These are phyloP conservation scores for Hemiprocne comata DNA, from an alignment of 2,113 vertebrate genomes.

Conservation along the genomic window DNA sequence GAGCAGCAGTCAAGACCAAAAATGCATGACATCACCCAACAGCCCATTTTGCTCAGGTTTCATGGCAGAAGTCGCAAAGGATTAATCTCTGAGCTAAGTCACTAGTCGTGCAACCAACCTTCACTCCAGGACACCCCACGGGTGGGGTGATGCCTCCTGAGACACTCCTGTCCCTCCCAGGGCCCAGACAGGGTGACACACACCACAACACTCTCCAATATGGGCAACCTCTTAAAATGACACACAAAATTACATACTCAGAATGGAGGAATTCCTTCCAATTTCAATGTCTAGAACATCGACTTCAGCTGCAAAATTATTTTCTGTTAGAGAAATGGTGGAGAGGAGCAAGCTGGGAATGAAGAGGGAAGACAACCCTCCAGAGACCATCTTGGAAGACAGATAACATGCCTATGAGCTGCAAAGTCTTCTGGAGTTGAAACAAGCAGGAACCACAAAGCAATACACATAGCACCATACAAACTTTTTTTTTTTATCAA, in stretches of 20 bases:
- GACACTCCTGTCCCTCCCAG: not conserved
- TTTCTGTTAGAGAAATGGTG: not conserved
- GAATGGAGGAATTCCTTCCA: not conserved
- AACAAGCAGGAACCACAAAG: not conserved
- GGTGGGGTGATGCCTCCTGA: not conserved
- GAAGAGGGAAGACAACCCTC: not conserved
- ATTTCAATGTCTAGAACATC: rapidly evolving
- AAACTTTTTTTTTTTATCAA: not conserved
- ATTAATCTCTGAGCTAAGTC: not conserved
- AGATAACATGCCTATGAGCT: rapidly evolving
- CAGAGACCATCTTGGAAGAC: rapidly evolving
- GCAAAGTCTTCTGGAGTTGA: not conserved
- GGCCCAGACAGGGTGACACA: not conserved
- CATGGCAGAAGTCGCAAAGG: not conserved
- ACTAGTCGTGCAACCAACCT: not conserved
- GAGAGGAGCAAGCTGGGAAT: not conserved
- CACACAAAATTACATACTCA: not conserved
- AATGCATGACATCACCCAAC: rapidly evolving
- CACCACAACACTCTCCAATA: rapidly evolving
- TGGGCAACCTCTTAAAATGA: too few species aligned
- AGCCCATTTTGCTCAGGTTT: not conserved
- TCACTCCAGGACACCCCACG: rapidly evolving
- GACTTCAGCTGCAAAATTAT: not conserved
- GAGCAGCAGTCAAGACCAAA: not conserved
- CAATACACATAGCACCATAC: not conserved